phyloP scores from a whole-genome alignment of 2,113 vertebrate genomes.

The Prietella phreatophila region DNA sequence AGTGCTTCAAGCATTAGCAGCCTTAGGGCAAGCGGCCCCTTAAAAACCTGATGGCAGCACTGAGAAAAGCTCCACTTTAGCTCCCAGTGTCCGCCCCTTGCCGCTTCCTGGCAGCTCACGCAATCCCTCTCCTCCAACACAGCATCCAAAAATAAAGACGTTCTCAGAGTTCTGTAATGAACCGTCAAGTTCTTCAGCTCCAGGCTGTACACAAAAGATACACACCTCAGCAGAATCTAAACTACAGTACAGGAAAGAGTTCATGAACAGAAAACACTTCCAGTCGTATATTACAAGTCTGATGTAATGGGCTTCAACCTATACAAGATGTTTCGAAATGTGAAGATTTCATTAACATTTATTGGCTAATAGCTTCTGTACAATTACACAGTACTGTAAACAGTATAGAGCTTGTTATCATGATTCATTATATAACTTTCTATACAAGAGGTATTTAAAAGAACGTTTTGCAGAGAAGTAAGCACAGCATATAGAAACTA shows the following conservation, averaged over 20 bases:
- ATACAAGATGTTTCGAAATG: neutral
- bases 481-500: neutral
- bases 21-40: constrained; percentile 51
- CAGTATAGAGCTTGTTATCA: neutral
- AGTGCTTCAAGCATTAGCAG: constrained; percentile 45
- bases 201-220: constrained; percentile 57
- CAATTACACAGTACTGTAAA: neutral
- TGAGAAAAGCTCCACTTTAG: constrained; percentile 55
- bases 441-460: neutral
- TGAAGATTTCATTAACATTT: constrained; percentile 2
- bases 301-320: neutral
- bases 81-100: constrained; percentile 52
- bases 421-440: neutral
- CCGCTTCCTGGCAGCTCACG: constrained; percentile 54
- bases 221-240: constrained; percentile 47
- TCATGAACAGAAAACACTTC: constrained; percentile 32
- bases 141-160: constrained; percentile 59
- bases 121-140: constrained; percentile 54
- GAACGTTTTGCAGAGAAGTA: neutral
- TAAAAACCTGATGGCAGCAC: constrained; percentile 52
- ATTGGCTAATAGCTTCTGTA: constrained; percentile 6
- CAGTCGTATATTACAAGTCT: constrained; percentile 24
- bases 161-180: constrained; percentile 58
- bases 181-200: constrained; percentile 54
- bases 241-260: constrained; percentile 52